Percentiles rank a stretch among this genome's conserved stretches.
These are phyloP conservation scores for Zonitis immaculata DNA, from an alignment of 2,888 invertebrate species.

Conservation along the genomic window DNA sequence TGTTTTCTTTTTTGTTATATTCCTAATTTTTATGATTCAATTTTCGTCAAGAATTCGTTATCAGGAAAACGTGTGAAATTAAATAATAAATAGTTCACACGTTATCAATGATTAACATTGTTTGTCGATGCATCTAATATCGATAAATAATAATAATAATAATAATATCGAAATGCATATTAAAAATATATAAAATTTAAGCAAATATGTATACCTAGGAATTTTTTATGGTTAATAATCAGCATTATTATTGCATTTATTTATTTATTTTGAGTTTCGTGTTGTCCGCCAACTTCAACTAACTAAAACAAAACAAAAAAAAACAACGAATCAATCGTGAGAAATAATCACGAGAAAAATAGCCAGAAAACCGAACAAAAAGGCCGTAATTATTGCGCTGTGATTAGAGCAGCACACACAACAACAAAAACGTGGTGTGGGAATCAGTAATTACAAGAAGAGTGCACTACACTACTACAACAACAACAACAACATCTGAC, in stretches of 20 bases:
- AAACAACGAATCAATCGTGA: constrained; percentile 43
- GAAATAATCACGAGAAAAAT: constrained; percentile 46
- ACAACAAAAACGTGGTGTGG: constrained; percentile 46
- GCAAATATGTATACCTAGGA: neutral
- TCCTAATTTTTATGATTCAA: neutral
- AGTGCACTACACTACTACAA: no score
- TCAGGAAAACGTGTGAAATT: constrained; percentile 26
- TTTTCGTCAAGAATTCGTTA: neutral
- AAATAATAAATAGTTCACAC: constrained; percentile 26
- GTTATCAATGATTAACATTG: constrained; percentile 14
- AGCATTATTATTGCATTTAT: constrained; percentile 35
- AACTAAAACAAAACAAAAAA: no score
- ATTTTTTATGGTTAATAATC: constrained; percentile 1
- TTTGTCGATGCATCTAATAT: neutral
- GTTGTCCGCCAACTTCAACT: constrained; percentile 8
- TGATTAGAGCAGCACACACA: constrained; percentile 49
- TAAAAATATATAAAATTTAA: no score
- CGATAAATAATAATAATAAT: neutral
- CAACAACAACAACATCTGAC: constrained; percentile 40
- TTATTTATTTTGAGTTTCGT: constrained; percentile 11
- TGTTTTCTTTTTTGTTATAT: no score
- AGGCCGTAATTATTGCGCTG: constrained; percentile 46
- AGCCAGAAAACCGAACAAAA: constrained; percentile 43
- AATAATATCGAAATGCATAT: no score
- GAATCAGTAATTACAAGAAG: constrained; percentile 49